Conservation (phyloP, 2,888 invertebrate genomes). For the Noctuana brunneofusca region DNA sequence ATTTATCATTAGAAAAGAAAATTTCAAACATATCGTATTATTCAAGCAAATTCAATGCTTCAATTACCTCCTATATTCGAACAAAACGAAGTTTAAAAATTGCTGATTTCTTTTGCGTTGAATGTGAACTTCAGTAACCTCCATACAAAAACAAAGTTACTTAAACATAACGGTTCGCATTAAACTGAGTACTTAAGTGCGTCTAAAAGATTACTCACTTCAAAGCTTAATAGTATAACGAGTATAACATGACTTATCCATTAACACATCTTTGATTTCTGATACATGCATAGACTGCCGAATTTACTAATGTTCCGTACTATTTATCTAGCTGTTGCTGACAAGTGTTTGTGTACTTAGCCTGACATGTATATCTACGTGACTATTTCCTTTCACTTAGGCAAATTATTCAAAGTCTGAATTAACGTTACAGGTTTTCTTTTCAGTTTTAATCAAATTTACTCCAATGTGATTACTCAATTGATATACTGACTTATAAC, state of each 20-base stretch:
- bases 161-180: background rate
- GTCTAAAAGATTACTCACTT: constrained; percentile 41
- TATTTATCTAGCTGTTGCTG: constrained; percentile 30
- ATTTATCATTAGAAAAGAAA: background rate
- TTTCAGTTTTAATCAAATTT: constrained; percentile 23
- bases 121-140: too few relatives aligned
- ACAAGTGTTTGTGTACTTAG: constrained; percentile 12
- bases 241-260: constrained; percentile 57
- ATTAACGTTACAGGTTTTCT: constrained; percentile 20
- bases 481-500: background rate
- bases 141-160: too few relatives aligned
- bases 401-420: constrained; percentile 30
- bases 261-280: constrained; percentile 50
- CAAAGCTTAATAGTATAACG: constrained; percentile 52
- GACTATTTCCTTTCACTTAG: constrained; percentile 27
- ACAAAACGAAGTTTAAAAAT: too few relatives aligned
- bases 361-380: background rate
- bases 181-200: background rate
- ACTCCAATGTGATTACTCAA: constrained; percentile 9
- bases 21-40: background rate
- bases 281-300: constrained; percentile 28
- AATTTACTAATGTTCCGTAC: constrained; percentile 22
- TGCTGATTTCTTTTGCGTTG: too few relatives aligned
- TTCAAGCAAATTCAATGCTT: background rate
- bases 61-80: background rate